Evolutionary conservation across 1,140 invertebrate genomes (phyloP), one percentile per base, ranked within the genome.

Genomic region (Scylla paramamosain): DNA sequence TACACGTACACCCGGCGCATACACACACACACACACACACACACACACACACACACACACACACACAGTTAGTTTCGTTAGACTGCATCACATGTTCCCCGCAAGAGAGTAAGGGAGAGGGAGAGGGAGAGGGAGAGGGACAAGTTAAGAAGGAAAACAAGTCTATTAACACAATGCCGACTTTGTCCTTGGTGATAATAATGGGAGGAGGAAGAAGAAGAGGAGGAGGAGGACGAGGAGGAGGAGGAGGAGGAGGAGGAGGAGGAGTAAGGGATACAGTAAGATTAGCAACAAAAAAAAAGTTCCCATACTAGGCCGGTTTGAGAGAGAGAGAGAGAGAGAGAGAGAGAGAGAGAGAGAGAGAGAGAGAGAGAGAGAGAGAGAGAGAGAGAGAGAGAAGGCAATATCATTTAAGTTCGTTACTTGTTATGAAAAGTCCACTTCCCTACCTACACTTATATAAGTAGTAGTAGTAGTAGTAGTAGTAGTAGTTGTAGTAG

Each of bases 291-390:
- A 88, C 20, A 88, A 88, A 88, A 25, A 25, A 32, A 28, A 20
- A 20, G 20, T n/a, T 29, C 16, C 20, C 45, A 88, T 88, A 28
- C 25, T 88, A 39, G 16, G 45, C 45, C 4, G 6, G 14, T 28
- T 25, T 14, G 52, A 59, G 52, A 59, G 52, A 59, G 52, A 59
- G 52, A 59, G 52, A 59, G 52, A 59, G 52, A 59, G 86, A 88
- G 86, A 88, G 86, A 88, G 86, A 88, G 86, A 88, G 86, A 88
- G 86, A 88, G 86, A 32, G 86, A 32, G 86, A 88, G 86, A 88
- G 86, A 88, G 86, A 88, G 86, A 88, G 86, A 87, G 16, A 87
- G 84, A 87, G 84, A 87, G 32, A 28, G 8, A 6, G 32, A 28
- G 83, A 28, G 32, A 25, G 10, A 32, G 86, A 32, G n/a, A n/a